Base-by-base conservation (phyloP, 2,113 vertebrate genomes). In the Sylvicapra grimmia region DNA sequence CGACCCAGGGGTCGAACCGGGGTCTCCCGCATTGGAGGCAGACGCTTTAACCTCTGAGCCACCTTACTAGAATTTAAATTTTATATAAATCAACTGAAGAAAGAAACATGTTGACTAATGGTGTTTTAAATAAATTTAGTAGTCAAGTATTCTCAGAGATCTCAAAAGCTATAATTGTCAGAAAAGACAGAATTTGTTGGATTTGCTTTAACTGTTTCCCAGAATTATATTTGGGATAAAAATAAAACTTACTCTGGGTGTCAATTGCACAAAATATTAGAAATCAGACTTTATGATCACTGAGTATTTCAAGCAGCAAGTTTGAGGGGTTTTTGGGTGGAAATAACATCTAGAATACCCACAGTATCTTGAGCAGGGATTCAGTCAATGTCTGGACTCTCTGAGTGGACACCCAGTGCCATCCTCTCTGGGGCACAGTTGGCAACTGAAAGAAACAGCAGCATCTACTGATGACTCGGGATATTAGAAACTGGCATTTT, bases 61-160 rank as follows among this genome's bases (percentile, higher is more conserved):
- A n/a, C n/a, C n/a, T n/a, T n/a, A n/a, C n/a, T 86, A 21, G 86
- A 88, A 56, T 54, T 95, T 97, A 94, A 89, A 82, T 87, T 79
- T 11, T 12, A 33, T 31, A 40, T 91, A 94, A 93, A 89, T 80
- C n/a, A 77, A 36, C 3, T 54, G 25, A 92, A 88, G 25, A 77
- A 47, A 92, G 6, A 95, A 85, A n/a, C 3, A 56, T 7, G 79
- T 19, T 90, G 23, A 59, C 27, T 36, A 85, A 79, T 75, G 16
- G 10, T 59, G 5, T 80, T 90, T 94, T 88, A 85, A 96, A 49
- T n/a, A 75, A 89, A 59, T 63, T 53, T 92, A 90, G 89, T 27
- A 58, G 9, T 14, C 27, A 95, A 49, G 5, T 49, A 72, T 75
- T 27, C n/a, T 59, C 82, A 80, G 23, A 56, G 51, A 86, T 94